Conservation (phyloP, 2,797 vertebrate species). For the Neopelma chrysocephalum region DNA sequence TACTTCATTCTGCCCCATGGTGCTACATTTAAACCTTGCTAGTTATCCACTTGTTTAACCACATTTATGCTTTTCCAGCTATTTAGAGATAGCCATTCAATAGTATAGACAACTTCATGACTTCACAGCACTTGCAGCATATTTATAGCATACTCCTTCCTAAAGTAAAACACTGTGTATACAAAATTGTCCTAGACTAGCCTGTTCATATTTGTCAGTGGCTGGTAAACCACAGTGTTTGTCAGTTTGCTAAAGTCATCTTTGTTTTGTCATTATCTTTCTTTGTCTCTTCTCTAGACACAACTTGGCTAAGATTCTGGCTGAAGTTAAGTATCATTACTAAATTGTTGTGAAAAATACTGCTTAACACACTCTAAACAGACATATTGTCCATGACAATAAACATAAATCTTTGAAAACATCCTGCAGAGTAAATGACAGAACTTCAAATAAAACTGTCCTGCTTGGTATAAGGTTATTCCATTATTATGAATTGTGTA, state of each 20-base stretch:
- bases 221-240: slow-evolving; percentile 53
- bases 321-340: neutral
- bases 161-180: slow-evolving; percentile 13
- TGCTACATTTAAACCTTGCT: neutral
- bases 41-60: neutral
- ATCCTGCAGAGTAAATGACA: neutral
- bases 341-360: slow-evolving; percentile 22
- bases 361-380: neutral
- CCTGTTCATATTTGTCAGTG: slow-evolving; percentile 6
- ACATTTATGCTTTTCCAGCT: neutral
- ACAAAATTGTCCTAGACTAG: slow-evolving; percentile 30
- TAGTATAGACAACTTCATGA: slow-evolving; percentile 6
- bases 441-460: slow-evolving; percentile 1
- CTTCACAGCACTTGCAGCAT: neutral
- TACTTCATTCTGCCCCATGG: neutral
- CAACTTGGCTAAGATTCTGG: neutral
- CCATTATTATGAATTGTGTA: neutral
- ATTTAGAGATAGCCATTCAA: neutral
- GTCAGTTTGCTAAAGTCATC: slow-evolving; percentile 13
- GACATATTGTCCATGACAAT: neutral
- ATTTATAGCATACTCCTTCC: slow-evolving; percentile 38
- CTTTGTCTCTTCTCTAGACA: slow-evolving; percentile 20
- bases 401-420: neutral
- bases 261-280: slow-evolving; percentile 40
- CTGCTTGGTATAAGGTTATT: neutral